These are phyloP conservation scores for Platycnemis pennipes DNA, from an alignment of 2,888 invertebrate species.

Conservation along the genomic window DNA sequence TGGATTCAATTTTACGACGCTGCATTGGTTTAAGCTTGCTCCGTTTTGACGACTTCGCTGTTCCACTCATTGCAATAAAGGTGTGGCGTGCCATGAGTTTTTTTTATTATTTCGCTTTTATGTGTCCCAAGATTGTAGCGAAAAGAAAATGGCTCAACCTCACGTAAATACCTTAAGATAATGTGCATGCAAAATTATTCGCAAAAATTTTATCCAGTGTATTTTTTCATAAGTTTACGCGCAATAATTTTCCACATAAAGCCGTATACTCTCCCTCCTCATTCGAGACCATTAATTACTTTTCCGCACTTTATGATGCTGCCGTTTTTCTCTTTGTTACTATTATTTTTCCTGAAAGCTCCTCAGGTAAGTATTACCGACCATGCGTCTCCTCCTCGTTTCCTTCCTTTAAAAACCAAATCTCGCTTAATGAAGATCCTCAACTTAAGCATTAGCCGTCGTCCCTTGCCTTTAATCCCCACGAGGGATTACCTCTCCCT, in stretches of 20 bases:
- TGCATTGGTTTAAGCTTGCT: constrained; percentile 13
- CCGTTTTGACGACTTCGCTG: neutral
- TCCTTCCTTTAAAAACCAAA: constrained; percentile 53
- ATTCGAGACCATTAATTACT: constrained; percentile 28
- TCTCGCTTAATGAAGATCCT: constrained; percentile 63
- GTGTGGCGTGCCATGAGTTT: neutral
- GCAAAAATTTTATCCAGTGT: neutral
- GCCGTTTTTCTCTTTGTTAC: neutral
- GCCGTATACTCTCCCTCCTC: neutral
- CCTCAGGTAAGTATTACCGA: constrained; percentile 22
- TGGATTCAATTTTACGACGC: constrained; percentile 23
- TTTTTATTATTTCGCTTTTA: neutral
- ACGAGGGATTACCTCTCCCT: constrained; percentile 29
- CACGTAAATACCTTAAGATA: neutral
- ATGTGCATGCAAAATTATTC: neutral
- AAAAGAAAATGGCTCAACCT: neutral
- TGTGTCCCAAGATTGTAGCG: neutral
- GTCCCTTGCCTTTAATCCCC: constrained; percentile 39
- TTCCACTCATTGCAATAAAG: neutral
- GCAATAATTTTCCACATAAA: constrained; percentile 7
- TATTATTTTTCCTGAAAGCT: constrained; percentile 26
- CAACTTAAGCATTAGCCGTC: constrained; percentile 38
- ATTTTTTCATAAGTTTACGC: constrained; percentile 9
- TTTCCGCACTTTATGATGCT: constrained; percentile 32
- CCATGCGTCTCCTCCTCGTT: constrained; percentile 10